phyloP scores from a whole-genome alignment of 1,140 invertebrate genomes.

The Drosophila athabasca region DNA sequence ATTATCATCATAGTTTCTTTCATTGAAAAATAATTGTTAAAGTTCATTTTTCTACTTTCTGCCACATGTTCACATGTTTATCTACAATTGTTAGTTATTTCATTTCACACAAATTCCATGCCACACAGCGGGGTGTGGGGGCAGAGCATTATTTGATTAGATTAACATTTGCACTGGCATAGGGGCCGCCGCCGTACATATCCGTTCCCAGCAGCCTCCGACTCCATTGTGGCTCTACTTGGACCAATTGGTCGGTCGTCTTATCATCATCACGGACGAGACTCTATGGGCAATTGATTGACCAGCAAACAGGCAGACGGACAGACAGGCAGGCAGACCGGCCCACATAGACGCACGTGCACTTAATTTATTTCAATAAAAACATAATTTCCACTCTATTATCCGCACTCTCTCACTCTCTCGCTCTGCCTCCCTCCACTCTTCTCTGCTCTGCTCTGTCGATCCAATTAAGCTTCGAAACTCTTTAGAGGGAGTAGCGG shows the following conservation, averaged over 20 bases:
- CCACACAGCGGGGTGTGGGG: not conserved
- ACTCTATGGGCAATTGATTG: constrained; percentile 41
- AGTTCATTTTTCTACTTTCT: too few species aligned
- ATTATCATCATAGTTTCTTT: too few species aligned
- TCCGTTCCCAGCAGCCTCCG: constrained; percentile 23
- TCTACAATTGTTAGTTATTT: too few species aligned
- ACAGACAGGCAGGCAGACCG: constrained; percentile 10
- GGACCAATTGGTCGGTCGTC: constrained; percentile 29
- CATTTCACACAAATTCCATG: not conserved
- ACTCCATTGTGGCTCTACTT: not conserved
- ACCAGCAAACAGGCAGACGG: constrained; percentile 10
- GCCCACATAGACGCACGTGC: constrained; percentile 75
- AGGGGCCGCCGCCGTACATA: constrained; percentile 42
- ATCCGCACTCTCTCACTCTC: constrained; percentile 55
- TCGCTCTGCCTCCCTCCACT: constrained; percentile 17
- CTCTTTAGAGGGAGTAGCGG: too few species aligned
- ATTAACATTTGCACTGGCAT: constrained; percentile 69
- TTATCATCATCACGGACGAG: constrained; percentile 20
- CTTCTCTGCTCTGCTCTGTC: constrained; percentile 17
- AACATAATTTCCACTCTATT: constrained; percentile 77
- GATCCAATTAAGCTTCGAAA: constrained; percentile 67
- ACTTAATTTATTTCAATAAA: constrained; percentile 82
- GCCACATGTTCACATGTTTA: not conserved
- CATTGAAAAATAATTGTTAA: too few species aligned
- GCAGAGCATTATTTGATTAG: constrained; percentile 51